A percentile compares a stretch with the other conserved stretches of the same genome.
Evolutionary conservation across 2,888 invertebrate genomes (phyloP).

Genomic region (Agonum fuliginosum): DNA sequence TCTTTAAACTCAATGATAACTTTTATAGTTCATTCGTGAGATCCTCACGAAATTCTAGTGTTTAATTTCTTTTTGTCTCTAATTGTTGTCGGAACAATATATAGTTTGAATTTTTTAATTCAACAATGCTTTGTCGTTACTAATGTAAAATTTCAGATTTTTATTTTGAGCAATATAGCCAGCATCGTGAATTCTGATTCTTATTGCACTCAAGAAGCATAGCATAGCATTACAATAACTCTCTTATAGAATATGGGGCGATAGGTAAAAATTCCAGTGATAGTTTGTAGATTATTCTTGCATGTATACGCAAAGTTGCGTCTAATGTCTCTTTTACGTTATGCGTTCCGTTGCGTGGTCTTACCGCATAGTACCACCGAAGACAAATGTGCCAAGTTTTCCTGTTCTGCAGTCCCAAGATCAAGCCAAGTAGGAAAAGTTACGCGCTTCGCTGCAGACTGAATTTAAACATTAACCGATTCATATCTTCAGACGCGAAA

Average conservation of each 20-base stretch:
- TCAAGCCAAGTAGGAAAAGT: conserved; percentile 46
- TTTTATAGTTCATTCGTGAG: no score
- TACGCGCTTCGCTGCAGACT: conserved; percentile 44
- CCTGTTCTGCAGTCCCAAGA: conserved; percentile 42
- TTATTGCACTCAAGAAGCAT: no score
- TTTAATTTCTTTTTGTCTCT: no score
- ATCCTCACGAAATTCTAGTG: no score
- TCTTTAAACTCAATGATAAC: no score
- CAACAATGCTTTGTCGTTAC: no score
- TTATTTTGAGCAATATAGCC: no score
- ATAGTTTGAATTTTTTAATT: no score
- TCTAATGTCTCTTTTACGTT: no score
- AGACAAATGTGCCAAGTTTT: conserved; percentile 54
- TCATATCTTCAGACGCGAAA: conserved; percentile 47
- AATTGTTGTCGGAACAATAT: no score
- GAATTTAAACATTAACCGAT: conserved; percentile 55
- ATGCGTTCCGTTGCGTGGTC: not conserved
- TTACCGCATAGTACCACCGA: not conserved
- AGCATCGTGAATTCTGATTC: no score
- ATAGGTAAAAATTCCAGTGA: not conserved
- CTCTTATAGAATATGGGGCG: not conserved
- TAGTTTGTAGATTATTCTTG: not conserved
- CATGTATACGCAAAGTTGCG: not conserved
- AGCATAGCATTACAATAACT: not conserved
- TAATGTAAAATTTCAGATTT: no score